phyloP scores from a whole-genome alignment of 2,888 invertebrate genomes.

The Sturmia bella region DNA sequence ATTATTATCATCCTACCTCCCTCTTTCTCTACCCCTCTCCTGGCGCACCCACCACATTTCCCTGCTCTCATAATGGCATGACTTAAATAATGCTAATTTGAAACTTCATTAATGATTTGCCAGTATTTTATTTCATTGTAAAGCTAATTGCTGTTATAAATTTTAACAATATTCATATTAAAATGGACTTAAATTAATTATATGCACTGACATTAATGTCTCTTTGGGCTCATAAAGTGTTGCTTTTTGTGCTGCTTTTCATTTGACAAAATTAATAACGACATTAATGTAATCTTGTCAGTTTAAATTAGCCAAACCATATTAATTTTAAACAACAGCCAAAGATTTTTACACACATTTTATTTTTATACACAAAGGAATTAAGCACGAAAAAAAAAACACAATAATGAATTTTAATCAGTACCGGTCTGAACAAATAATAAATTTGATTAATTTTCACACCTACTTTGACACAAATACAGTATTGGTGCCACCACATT shows the following conservation, averaged over 20 bases:
- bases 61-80: too few species aligned
- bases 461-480: conserved; percentile 51
- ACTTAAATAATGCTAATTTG: conserved; percentile 1
- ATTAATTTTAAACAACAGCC: conserved; percentile 28
- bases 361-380: conserved; percentile 16
- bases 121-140: conserved; percentile 21
- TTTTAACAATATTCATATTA: conserved; percentile 48
- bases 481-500: conserved; percentile 21
- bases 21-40: too few species aligned
- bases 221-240: conserved; percentile 37
- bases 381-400: neutral
- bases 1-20: too few species aligned
- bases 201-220: conserved; percentile 48
- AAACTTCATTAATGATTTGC: conserved; percentile 20
- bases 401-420: conserved; percentile 11
- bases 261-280: conserved; percentile 48
- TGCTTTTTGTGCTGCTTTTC: conserved; percentile 27
- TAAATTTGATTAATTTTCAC: conserved; percentile 68
- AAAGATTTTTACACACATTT: conserved; percentile 3
- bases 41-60: too few species aligned
- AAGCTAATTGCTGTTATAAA: conserved; percentile 52
- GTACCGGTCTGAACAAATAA: conserved; percentile 37
- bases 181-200: conserved; percentile 53
- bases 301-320: conserved; percentile 48
- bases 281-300: conserved; percentile 57